phyloP scores from a whole-genome alignment of 2,113 vertebrate species.

The Cyanoderma ruficeps region DNA sequence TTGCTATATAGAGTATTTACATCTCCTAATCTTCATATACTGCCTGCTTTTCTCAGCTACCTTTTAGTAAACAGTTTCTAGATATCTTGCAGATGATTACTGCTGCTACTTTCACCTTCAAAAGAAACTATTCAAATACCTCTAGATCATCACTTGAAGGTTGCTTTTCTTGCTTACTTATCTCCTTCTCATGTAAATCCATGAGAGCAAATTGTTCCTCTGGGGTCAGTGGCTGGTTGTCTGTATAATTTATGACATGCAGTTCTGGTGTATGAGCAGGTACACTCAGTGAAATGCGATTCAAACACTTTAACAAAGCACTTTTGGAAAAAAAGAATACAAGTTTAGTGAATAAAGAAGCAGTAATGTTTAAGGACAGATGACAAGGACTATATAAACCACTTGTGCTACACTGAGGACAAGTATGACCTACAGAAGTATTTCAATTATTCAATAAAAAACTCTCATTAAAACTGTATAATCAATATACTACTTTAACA shows the following conservation, averaged over 20 bases:
- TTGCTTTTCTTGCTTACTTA: slow-evolving; percentile 25
- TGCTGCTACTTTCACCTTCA: background rate
- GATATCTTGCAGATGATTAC: background rate
- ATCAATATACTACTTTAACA: background rate
- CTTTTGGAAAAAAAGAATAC: background rate
- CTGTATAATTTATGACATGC: background rate
- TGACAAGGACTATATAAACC: background rate
- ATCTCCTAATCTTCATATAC: background rate
- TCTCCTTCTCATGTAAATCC: slow-evolving; percentile 73
- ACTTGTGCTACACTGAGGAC: background rate
- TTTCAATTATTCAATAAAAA: background rate
- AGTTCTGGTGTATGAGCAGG: background rate
- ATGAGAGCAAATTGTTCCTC: slow-evolving; percentile 83
- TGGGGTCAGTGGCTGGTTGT: slow-evolving; percentile 78
- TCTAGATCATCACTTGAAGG: slow-evolving; percentile 81
- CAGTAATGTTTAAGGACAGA: background rate
- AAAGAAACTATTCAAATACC: slow-evolving; percentile 56
- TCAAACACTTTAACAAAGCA: background rate
- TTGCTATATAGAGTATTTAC: background rate
- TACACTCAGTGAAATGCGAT: background rate
- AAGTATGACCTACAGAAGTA: background rate
- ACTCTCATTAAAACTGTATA: background rate
- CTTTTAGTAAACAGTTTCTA: background rate
- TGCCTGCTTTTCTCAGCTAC: background rate
- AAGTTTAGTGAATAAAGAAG: background rate